Percentiles rank a stretch among this genome's conserved stretches.
Evolutionary conservation across 1,140 invertebrate species (phyloP).

Genomic region (Drosophila azteca): DNA sequence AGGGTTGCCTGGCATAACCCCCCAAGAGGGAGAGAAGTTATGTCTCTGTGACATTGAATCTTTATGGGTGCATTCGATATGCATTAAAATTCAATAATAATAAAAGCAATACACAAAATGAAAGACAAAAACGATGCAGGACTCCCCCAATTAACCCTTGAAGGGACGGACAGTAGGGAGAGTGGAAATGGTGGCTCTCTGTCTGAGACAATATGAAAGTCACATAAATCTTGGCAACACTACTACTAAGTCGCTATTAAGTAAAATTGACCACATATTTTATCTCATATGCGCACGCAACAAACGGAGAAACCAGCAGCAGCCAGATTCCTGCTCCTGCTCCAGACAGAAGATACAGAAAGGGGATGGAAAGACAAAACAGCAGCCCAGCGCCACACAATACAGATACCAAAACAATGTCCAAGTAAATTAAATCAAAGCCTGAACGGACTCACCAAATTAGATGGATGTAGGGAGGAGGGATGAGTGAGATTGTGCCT

Average conservation of each 20-base stretch:
- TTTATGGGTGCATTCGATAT: constrained; percentile 71
- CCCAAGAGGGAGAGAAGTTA: constrained; percentile 29
- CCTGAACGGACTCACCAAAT: constrained; percentile 23
- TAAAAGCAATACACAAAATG: constrained; percentile 64
- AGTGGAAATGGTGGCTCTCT: constrained; percentile 27
- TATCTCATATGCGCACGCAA: constrained; percentile 74
- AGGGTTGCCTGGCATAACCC: constrained; percentile 23
- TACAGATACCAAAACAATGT: constrained; percentile 26
- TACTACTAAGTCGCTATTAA: constrained; percentile 82
- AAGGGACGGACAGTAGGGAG: constrained; percentile 20
- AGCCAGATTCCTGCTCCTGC: background rate
- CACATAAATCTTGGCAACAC: constrained; percentile 78
- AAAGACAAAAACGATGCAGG: constrained; percentile 3
- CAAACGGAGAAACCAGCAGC: constrained; percentile 6
- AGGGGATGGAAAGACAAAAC: background rate
- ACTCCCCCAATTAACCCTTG: constrained; percentile 63
- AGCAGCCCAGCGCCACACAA: background rate
- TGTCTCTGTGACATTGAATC: constrained; percentile 70
- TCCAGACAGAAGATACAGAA: background rate
- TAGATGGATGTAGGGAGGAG: constrained; percentile 12
- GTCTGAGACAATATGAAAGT: constrained; percentile 73
- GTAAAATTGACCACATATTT: constrained; percentile 82
- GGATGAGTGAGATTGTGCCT: too few species aligned
- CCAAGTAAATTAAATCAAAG: constrained; percentile 49
- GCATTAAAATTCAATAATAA: constrained; percentile 82